Percentiles rank a stretch among this genome's conserved stretches.
These are phyloP conservation scores for Lagocephalus sceleratus DNA, from an alignment of 2,797 vertebrate species.

Conservation along the genomic window DNA sequence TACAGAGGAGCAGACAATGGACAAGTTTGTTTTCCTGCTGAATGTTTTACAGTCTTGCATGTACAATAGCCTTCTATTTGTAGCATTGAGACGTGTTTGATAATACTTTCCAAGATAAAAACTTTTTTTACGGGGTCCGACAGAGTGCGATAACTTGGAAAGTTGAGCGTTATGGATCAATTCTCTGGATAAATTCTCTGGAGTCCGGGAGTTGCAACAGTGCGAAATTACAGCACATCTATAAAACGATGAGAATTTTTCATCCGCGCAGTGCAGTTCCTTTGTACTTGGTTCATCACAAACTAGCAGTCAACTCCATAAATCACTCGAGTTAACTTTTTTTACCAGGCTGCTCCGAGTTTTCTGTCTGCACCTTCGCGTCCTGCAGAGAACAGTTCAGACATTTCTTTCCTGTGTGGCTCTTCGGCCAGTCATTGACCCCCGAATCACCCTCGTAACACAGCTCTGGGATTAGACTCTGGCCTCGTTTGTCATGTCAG, in stretches of 20 bases:
- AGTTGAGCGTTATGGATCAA: no score
- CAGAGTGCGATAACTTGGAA: no score
- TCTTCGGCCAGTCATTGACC: constrained; percentile 54
- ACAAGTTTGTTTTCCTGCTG: constrained; percentile 31
- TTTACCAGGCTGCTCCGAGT: constrained; percentile 45
- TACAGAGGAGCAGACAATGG: constrained; percentile 29
- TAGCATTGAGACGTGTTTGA: neutral
- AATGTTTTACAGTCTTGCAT: constrained; percentile 14
- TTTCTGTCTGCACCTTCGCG: constrained; percentile 57
- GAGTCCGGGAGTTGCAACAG: no score
- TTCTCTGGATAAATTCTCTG: no score
- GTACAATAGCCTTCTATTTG: neutral
- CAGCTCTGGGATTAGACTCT: constrained; percentile 54
- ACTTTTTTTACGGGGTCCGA: neutral
- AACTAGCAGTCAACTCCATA: constrained; percentile 38
- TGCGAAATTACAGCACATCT: no score
- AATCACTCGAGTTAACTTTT: constrained; percentile 36
- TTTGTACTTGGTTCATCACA: constrained; percentile 21
- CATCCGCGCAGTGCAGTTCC: neutral
- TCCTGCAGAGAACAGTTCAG: constrained; percentile 53
- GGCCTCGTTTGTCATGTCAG: constrained; percentile 66
- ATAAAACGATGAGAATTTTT: neutral
- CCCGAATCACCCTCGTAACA: constrained; percentile 47
- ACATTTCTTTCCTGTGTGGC: constrained; percentile 48
- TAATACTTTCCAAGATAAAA: neutral